Conservation (phyloP, 2,888 invertebrate species). For the Melitaea athalia region DNA sequence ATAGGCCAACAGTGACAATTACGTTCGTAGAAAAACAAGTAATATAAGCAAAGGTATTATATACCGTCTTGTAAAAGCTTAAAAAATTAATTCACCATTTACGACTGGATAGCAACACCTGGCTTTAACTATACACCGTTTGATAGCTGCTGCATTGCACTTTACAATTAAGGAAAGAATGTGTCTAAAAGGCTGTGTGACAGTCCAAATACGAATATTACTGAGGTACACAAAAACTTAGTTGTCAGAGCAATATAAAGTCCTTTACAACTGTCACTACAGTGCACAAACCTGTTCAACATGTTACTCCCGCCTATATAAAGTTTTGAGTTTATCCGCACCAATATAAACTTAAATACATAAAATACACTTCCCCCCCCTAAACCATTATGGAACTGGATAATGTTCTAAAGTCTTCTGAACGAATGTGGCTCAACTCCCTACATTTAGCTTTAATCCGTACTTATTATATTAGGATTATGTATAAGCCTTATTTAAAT, state of each 20-base stretch:
- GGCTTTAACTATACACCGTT: too few relatives aligned
- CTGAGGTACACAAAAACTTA: background rate
- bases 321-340: background rate
- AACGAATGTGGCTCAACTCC: background rate
- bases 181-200: too few relatives aligned
- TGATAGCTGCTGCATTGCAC: too few relatives aligned
- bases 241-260: conserved; percentile 25
- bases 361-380: too few relatives aligned
- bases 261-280: conserved; percentile 22
- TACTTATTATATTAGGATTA: background rate
- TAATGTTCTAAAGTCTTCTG: background rate
- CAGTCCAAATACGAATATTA: too few relatives aligned
- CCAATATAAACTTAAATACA: background rate
- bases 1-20: too few relatives aligned
- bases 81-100: too few relatives aligned
- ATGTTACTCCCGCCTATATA: conserved; percentile 4
- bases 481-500: background rate
- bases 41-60: too few relatives aligned
- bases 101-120: too few relatives aligned
- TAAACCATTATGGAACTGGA: background rate
- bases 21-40: too few relatives aligned
- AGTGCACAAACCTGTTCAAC: conserved; percentile 23
- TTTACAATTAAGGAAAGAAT: too few relatives aligned
- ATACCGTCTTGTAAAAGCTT: too few relatives aligned
- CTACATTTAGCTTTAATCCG: background rate